Base-by-base conservation (phyloP, 2,113 vertebrate species). In the Spilogale gracilis region DNA sequence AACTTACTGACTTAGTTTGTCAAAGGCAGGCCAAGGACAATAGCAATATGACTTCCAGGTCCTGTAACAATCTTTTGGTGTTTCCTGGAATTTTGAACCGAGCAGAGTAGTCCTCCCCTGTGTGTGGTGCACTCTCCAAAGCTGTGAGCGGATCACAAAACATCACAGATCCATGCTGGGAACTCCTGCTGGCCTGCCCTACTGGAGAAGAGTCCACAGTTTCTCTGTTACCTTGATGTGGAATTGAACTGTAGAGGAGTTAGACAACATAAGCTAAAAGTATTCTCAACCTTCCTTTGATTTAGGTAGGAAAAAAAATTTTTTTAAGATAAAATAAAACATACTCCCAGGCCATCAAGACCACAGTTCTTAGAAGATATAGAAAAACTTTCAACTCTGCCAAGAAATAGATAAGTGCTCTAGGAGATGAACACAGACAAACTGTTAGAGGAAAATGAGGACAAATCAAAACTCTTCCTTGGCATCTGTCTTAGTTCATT, bases 261-360 rank as follows among this genome's bases (percentile, higher is more conserved):
- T 69, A 89, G 67, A 93, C 97, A 98, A 93, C 95, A 97, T 58
- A 97, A 78, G 52, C 78, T 95, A 56, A 92, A 91, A 97, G 92
- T 91, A 89, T 96, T 78, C 65, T 92, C 48, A 80, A 95, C 76
- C 84, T 91, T 2, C 0, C 45, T 98, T 98, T 98, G 81, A 98
- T 98, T 95, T 95, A 60, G 67, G 87, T 63, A 87, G 63, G 89
- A 93, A 88, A 45, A 96, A 97, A 74, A 50, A n/a, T 60, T 84
- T 96, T 71, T 67, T 67, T 23, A 76, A 98, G 97, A 98, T 96
- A 88, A 93, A 89, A 95, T 92, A 92, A 1, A 0, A 85, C 67
- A 92, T 60, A 67, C 85, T 93, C 79, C 48, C 23, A 17, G 58
- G 61, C 32, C 58, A 84, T 95, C 9, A 27, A 79, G 88, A 94